Evolutionary conservation across 1,140 invertebrate genomes (phyloP).

Genomic region (Leptopilina boulardi): DNA sequence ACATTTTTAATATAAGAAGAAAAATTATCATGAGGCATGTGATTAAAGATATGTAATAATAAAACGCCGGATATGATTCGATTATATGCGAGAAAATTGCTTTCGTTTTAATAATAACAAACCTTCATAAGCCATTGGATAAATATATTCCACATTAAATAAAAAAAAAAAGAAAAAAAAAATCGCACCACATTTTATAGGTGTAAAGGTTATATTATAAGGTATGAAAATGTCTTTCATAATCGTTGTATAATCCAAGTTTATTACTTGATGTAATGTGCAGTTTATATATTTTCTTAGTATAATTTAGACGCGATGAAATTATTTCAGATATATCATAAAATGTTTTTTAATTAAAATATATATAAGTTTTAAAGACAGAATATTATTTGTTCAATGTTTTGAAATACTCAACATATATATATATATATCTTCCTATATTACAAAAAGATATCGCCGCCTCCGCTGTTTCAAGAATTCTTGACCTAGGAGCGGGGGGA

Average conservation of each 20-base stretch:
- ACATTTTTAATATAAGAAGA: background rate
- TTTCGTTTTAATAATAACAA: constrained; percentile 11
- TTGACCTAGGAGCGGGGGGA: too few relatives aligned
- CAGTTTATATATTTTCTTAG: constrained; percentile 14
- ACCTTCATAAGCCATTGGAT: constrained; percentile 23
- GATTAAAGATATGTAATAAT: constrained; percentile 21
- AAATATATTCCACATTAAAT: background rate
- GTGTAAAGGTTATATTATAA: constrained; percentile 24
- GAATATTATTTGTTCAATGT: too few relatives aligned
- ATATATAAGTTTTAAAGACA: too few relatives aligned
- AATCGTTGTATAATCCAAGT: constrained; percentile 18
- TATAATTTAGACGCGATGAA: background rate
- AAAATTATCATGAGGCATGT: constrained; percentile 7
- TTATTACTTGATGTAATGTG: constrained; percentile 22
- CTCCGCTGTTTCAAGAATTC: too few relatives aligned
- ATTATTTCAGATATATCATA: constrained; percentile 5
- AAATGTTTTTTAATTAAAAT: constrained; percentile 8
- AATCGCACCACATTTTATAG: constrained; percentile 21
- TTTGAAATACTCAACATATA: too few relatives aligned
- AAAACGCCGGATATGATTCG: constrained; percentile 4
- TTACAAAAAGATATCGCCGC: too few relatives aligned
- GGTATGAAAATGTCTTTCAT: constrained; percentile 16
- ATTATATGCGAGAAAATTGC: constrained; percentile 31
- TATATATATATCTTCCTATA: too few relatives aligned
- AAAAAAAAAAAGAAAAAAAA: background rate